Evolutionary conservation across 2,113 vertebrate species (phyloP).

Genomic region (Tragelaphus imberbis): DNA sequence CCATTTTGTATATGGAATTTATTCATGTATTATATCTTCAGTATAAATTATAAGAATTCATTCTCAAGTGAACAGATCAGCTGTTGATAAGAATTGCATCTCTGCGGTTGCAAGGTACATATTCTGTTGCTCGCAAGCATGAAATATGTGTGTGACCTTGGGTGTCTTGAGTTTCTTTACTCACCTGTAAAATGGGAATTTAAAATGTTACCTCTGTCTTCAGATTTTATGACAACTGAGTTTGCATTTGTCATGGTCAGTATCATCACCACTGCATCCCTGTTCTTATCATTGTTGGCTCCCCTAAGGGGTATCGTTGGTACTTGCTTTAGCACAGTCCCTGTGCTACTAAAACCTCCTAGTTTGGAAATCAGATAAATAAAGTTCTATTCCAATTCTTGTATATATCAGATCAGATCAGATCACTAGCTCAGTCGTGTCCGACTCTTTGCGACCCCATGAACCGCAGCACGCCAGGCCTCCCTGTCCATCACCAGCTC

Average conservation of each 20-base stretch:
- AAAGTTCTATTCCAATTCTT: not conserved
- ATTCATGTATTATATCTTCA: not conserved
- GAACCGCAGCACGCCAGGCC: too few relatives aligned
- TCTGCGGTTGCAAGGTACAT: not conserved
- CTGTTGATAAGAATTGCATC: not conserved
- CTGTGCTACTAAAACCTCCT: not conserved
- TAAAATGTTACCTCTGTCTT: accelerated
- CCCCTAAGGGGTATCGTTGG: not conserved
- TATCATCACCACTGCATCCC: not conserved
- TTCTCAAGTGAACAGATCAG: not conserved
- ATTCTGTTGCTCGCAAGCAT: not conserved
- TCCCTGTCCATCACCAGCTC: too few relatives aligned
- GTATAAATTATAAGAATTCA: not conserved
- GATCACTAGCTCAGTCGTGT: too few relatives aligned
- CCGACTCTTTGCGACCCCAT: too few relatives aligned
- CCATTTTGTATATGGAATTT: not conserved
- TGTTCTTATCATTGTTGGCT: not conserved
- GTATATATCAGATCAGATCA: too few relatives aligned
- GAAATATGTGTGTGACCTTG: not conserved
- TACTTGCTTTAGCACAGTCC: not conserved
- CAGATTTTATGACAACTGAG: too few relatives aligned
- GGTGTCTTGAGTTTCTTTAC: not conserved
- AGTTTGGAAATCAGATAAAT: not conserved
- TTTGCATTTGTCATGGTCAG: not conserved
- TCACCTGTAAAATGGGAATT: not conserved